Evolutionary conservation across 1,140 invertebrate species (phyloP), one percentile per base, ranked within the genome.

Genomic region (Adoxophyes honmai): DNA sequence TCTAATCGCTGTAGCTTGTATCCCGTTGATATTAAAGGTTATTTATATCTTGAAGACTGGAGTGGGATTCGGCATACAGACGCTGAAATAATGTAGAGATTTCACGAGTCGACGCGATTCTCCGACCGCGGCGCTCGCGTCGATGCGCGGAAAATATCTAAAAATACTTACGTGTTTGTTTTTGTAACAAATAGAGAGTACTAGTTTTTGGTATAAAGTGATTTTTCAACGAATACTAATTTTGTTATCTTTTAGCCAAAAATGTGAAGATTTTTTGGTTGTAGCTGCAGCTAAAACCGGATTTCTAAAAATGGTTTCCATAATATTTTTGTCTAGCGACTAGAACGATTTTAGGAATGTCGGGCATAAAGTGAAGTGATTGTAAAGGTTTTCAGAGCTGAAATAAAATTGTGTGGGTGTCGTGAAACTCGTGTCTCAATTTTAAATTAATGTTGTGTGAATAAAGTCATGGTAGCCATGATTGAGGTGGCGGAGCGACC

Each of bases 381-480:
- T 44, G 15, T 44, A n/a, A 44, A 44, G 21, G 11, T 48, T 18
- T 3, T 48, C 11, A n/a, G n/a, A 21, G 21, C 16, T 11, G 10
- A 48, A 33, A 33, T 18, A 1, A 15, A 9, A 15, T 42, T 15
- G 51, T 60, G 57, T 60, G 52, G 63, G 52, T 55, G 55, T 60
- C 14, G 15, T 15, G 16, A 28, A 33, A 3, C 48, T 7, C n/a
- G 52, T 38, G 55, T 44, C 44, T 61, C 13, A 37, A 54, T 55
- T 44, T 52, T 70, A 80, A 73, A 72, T 73, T 73, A 69, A 62
- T 73, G 64, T 68, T 66, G 68, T 64, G 68, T 64, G 57, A 67
- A 44, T 44, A 52, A 60, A 73, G 69, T 60, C 48, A 74, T 81
- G 79, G 78, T 86, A 51, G 78, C 76, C 38, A 66, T 83, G 69